Conservation (phyloP, 2,888 invertebrate genomes). For the Drosophila hawaiiensis region DNA sequence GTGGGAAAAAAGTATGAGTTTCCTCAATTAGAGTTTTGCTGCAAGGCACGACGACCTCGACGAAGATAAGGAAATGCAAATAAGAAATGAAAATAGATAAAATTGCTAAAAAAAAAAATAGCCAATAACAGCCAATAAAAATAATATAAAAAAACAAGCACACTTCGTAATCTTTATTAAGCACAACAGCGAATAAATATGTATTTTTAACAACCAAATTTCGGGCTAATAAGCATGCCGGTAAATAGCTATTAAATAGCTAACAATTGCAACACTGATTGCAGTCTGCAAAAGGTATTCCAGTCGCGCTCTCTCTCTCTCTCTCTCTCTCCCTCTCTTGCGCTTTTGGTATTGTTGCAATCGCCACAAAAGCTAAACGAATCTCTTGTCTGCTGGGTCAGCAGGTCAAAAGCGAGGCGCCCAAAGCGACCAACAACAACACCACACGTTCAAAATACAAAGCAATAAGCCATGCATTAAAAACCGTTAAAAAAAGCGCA, state of each 20-base stretch:
- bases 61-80: slow-evolving; percentile 62
- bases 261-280: slow-evolving; percentile 7
- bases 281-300: neutral
- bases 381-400: slow-evolving; percentile 70
- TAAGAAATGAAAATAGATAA: slow-evolving; percentile 9
- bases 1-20: slow-evolving; percentile 53
- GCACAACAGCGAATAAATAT: neutral
- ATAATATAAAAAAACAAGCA: neutral
- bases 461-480: slow-evolving; percentile 19
- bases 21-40: slow-evolving; percentile 75
- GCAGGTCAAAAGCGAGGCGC: slow-evolving; percentile 57
- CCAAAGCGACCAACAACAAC: slow-evolving; percentile 29
- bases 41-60: slow-evolving; percentile 37
- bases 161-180: neutral
- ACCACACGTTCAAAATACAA: neutral
- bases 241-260: slow-evolving; percentile 5
- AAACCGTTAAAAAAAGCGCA: slow-evolving; percentile 25
- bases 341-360: slow-evolving; percentile 37
- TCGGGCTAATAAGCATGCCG: neutral
- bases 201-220: neutral
- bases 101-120: neutral
- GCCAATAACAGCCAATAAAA: slow-evolving; percentile 4
- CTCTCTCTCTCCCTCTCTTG: neutral
- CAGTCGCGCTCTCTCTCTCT: neutral
- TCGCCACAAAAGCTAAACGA: slow-evolving; percentile 62